A percentile compares a stretch with the other conserved stretches of the same genome.
Evolutionary conservation across 2,888 invertebrate species (phyloP).

Genomic region (Pristionchus entomophagus): DNA sequence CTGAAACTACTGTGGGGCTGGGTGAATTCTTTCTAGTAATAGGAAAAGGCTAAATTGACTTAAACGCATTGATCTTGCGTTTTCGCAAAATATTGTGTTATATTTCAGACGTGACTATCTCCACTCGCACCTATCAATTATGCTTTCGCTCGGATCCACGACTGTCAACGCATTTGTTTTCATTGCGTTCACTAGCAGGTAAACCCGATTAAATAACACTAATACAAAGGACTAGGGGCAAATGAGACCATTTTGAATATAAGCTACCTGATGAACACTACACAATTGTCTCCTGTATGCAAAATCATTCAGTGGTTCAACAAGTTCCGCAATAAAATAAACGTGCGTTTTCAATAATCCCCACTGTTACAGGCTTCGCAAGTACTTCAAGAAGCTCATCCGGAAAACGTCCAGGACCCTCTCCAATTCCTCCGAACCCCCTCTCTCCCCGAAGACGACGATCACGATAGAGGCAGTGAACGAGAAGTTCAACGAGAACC

Average conservation of each 20-base stretch:
- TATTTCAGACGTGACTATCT: constrained; percentile 72
- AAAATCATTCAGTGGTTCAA: too few relatives aligned
- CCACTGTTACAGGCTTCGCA: constrained; percentile 47
- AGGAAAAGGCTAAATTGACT: too few relatives aligned
- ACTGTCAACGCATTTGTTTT: constrained; percentile 75
- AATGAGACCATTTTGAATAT: too few relatives aligned
- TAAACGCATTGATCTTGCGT: too few relatives aligned
- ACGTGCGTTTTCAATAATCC: background rate
- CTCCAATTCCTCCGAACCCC: constrained; percentile 72
- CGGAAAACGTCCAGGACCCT: constrained; percentile 74
- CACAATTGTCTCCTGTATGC: too few relatives aligned
- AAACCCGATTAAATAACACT: background rate
- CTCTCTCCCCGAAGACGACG: constrained; percentile 69
- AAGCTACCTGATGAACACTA: too few relatives aligned
- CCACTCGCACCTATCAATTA: constrained; percentile 69
- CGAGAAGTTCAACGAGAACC: constrained; percentile 38
- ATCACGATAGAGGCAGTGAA: constrained; percentile 64
- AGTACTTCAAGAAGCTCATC: constrained; percentile 71
- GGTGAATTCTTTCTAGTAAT: too few relatives aligned
- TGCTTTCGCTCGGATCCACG: constrained; percentile 74
- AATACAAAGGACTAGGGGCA: too few relatives aligned
- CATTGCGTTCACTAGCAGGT: constrained; percentile 74
- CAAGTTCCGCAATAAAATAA: too few relatives aligned
- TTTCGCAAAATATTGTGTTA: too few relatives aligned
- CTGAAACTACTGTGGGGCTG: too few relatives aligned